These are phyloP conservation scores for Lamprologus speciosus DNA, from an alignment of 2,113 vertebrate genomes.

Conservation along the genomic window DNA sequence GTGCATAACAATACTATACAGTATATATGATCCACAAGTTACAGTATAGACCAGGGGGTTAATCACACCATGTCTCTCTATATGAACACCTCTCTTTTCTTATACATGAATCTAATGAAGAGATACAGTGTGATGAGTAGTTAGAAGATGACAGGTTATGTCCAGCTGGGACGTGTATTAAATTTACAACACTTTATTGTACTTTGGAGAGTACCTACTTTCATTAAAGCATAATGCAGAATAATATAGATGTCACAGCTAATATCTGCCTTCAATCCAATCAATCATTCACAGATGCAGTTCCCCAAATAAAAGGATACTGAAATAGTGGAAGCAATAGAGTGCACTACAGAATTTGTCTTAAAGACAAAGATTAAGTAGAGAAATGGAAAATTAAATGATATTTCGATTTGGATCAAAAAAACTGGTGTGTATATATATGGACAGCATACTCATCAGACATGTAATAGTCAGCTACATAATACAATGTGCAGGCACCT, in stretches of 20 bases:
- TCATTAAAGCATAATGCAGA: conserved; percentile 36
- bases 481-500: conserved; percentile 59
- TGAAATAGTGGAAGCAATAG: conserved; percentile 26
- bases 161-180: not conserved
- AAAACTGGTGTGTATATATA: not conserved
- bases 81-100: conserved; percentile 9
- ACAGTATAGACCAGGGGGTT: conserved; percentile 41
- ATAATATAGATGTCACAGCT: conserved; percentile 14
- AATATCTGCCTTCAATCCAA: conserved; percentile 28
- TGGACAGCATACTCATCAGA: conserved; percentile 2
- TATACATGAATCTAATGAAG: conserved; percentile 23
- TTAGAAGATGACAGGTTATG: conserved; percentile 11
- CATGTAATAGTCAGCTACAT: conserved; percentile 52
- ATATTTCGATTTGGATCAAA: not conserved
- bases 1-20: conserved; percentile 61
- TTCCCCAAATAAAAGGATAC: conserved; percentile 8
- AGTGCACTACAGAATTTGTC: not conserved
- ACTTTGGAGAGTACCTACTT: conserved; percentile 42
- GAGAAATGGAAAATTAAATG: not conserved
- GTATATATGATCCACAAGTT: conserved; percentile 44
- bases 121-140: conserved; percentile 13
- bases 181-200: conserved; percentile 33
- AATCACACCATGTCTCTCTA: conserved; percentile 20
- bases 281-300: conserved; percentile 12
- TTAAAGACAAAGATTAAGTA: conserved; percentile 6